Evolutionary conservation across 30 jellyfish, hydroid and myxozoan genomes (phyloP), one percentile per base, ranked within the genome.

Genomic region (Aurelia coerulea): DNA sequence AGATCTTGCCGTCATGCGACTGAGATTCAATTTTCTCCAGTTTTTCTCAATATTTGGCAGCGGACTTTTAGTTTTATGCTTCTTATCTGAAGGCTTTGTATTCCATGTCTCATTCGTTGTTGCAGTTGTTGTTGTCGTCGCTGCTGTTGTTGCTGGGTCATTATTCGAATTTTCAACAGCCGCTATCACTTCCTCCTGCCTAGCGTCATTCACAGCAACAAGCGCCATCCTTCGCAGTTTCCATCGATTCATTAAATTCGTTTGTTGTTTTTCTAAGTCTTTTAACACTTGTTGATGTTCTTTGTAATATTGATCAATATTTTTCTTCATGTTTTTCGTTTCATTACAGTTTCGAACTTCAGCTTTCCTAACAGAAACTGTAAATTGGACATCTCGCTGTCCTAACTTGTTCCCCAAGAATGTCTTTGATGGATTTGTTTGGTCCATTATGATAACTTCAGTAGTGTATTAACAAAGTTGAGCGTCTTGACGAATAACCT

Each of bases 231-330:
- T 73, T 19, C 79, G 66, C 60, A 73, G 58, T 59, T 73, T 84
- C 78, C 74, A 66, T 33, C 75, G 35, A 13, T 68, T 80, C 33
- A 84, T 50, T 3, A 84, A 64, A 63, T 74, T 49, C 13, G 88
- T 37, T 67, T 78, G 74, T 35, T 84, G 83, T 51, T 78, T 78
- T 31, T 84, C 71, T 3, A 84, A 37, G 50, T 74, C 66, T 19
- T 84, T 84, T 65, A 84, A 19, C 4, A 74, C 80, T 53, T 84
- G 93, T 19, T 84, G 93, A 42, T 84, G 93, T n/a, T 84, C 82
- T 56, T 65, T 84, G 50, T 39, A 73, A 54, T 41, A 41, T 54
- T 84, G 87, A 11, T 84, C 93, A 0, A 84, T 73, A 4, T 87
- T 70, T 35, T 84, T 84, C 53, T 51, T 77, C 93, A 84, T 84